These are phyloP conservation scores for Mormyrus hasselquistii DNA, from an alignment of 2,797 vertebrate species.

Conservation along the genomic window DNA sequence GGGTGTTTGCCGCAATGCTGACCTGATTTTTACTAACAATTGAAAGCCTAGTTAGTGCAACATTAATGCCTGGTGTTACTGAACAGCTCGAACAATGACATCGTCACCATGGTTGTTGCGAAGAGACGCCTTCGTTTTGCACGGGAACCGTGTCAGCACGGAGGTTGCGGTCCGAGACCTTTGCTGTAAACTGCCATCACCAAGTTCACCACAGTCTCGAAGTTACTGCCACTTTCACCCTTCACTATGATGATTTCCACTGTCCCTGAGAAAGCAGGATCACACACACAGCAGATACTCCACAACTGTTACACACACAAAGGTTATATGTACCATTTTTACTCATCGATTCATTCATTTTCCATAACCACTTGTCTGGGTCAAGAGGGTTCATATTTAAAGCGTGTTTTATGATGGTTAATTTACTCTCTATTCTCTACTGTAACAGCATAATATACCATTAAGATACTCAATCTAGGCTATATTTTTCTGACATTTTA, in stretches of 20 bases:
- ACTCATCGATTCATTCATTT: background rate
- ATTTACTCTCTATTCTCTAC: background rate
- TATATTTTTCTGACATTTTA: background rate
- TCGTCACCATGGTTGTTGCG: background rate
- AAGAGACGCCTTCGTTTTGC: background rate
- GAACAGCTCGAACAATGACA: background rate
- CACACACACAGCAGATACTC: background rate
- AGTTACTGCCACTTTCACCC: background rate
- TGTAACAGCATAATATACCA: background rate
- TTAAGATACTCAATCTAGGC: background rate
- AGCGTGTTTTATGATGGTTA: background rate
- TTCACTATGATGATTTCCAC: background rate
- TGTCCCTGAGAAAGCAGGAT: background rate
- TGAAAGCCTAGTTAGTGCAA: background rate
- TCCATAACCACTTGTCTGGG: background rate
- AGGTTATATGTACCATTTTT: background rate
- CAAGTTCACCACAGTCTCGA: background rate
- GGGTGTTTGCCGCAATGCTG: background rate
- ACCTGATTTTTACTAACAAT: background rate
- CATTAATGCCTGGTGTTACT: slow-evolving; percentile 1
- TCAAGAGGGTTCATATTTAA: background rate
- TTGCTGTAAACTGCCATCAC: background rate
- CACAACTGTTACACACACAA: background rate
- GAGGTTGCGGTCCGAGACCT: background rate
- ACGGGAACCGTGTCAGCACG: background rate